Evolutionary conservation across 2,797 vertebrate species (phyloP).

Genomic region (Sparidentex hasta): DNA sequence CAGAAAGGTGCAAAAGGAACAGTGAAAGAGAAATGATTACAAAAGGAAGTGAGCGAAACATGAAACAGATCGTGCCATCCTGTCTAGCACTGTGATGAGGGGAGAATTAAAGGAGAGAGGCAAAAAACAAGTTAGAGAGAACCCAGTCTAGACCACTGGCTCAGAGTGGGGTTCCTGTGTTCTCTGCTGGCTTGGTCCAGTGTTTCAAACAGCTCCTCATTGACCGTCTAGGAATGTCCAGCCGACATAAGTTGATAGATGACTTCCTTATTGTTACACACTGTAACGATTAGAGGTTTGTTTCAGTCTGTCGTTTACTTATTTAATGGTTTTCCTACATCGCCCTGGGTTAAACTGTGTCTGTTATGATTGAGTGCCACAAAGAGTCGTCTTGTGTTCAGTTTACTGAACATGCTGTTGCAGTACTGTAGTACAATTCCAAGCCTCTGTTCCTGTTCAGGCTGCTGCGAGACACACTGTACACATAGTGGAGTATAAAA

Average conservation of each 20-base stretch:
- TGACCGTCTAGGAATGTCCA: slow-evolving; percentile 65
- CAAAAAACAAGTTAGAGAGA: slow-evolving; percentile 14
- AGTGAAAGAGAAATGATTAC: slow-evolving; percentile 16
- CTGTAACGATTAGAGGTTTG: slow-evolving; percentile 61
- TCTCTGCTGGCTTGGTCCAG: slow-evolving; percentile 27
- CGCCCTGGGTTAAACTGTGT: slow-evolving; percentile 29
- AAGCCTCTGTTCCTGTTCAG: not conserved
- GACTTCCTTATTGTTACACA: slow-evolving; percentile 71
- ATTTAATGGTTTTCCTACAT: slow-evolving; percentile 55
- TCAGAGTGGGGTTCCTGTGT: slow-evolving; percentile 28
- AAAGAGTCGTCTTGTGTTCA: slow-evolving; percentile 25
- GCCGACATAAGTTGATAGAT: slow-evolving; percentile 70
- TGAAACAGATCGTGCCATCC: slow-evolving; percentile 36
- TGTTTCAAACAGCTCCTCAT: slow-evolving; percentile 41
- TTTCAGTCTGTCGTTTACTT: slow-evolving; percentile 50
- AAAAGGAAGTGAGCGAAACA: slow-evolving; percentile 41
- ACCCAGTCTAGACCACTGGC: slow-evolving; percentile 28
- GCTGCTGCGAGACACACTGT: not conserved
- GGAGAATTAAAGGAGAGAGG: not conserved
- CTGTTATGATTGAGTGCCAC: slow-evolving; percentile 20
- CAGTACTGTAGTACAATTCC: not conserved
- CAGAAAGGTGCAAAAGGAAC: slow-evolving; percentile 33
- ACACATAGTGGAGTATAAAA: not conserved
- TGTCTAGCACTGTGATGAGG: not conserved
- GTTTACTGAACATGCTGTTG: slow-evolving; percentile 14